Conservation (phyloP, 2,113 vertebrate genomes). For the Leucoraja erinaceus region DNA sequence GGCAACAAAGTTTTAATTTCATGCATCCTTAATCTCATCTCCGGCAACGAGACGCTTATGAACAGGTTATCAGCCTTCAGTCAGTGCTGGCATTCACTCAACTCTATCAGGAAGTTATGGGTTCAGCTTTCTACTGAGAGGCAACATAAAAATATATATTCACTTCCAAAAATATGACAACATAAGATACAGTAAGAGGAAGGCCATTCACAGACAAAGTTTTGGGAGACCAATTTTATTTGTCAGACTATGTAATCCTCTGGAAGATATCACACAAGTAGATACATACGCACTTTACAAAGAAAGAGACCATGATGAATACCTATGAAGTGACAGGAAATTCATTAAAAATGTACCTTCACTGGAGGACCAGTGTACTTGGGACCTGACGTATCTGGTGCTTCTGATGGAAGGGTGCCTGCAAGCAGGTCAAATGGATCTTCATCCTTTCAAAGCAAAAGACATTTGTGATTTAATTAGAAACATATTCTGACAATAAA, state of each 20-base stretch:
- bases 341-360: background rate
- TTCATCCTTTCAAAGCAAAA: background rate
- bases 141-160: background rate
- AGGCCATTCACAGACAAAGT: background rate
- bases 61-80: too few species aligned
- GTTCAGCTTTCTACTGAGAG: too few species aligned
- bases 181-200: background rate
- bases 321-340: too few species aligned
- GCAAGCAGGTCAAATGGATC: background rate
- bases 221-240: background rate
- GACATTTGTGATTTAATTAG: background rate
- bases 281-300: too few species aligned
- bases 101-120: too few species aligned
- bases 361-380: constrained; percentile 5
- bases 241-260: too few species aligned
- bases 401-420: background rate
- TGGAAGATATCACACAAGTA: too few species aligned
- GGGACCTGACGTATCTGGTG: background rate
- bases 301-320: too few species aligned
- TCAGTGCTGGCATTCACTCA: too few species aligned
- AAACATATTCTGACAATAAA: background rate
- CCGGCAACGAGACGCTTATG: too few species aligned
- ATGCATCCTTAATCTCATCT: too few species aligned
- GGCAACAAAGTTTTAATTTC: too few species aligned
- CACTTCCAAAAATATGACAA: background rate